These are phyloP conservation scores for Myripristis murdjan DNA, from an alignment of 2,797 vertebrate genomes.

Conservation along the genomic window DNA sequence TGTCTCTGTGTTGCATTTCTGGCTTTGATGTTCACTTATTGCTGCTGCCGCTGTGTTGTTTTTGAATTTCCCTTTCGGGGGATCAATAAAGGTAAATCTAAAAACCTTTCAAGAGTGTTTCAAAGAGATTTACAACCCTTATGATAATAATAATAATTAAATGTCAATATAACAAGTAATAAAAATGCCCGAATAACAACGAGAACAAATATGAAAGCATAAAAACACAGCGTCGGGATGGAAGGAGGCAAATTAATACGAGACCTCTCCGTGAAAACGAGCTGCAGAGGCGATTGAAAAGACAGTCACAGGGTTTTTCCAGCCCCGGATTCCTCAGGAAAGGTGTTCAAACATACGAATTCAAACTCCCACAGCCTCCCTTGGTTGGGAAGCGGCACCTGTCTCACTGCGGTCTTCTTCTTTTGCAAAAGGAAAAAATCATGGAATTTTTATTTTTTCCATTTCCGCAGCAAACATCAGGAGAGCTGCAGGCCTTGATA, in stretches of 20 bases:
- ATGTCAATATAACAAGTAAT: no score
- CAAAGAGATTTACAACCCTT: no score
- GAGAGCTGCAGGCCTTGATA: background rate
- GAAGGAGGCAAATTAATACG: no score
- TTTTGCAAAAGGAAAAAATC: background rate
- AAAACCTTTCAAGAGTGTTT: no score
- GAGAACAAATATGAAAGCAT: background rate
- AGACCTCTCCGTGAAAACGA: background rate
- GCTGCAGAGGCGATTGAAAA: background rate
- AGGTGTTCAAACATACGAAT: background rate
- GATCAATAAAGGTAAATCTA: no score
- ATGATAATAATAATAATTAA: no score
- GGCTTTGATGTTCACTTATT: no score
- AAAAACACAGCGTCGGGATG: background rate
- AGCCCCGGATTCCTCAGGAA: background rate
- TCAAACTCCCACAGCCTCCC: background rate
- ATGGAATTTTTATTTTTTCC: background rate
- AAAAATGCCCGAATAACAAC: background rate
- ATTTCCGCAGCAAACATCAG: background rate
- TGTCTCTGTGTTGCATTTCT: no score
- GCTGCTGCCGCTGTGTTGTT: no score
- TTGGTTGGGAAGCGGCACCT: background rate
- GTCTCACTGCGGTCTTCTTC: background rate
- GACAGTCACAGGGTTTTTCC: background rate
- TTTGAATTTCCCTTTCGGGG: no score